Evolutionary conservation across 2,797 vertebrate genomes (phyloP).

Genomic region (Thamnophis elegans): DNA sequence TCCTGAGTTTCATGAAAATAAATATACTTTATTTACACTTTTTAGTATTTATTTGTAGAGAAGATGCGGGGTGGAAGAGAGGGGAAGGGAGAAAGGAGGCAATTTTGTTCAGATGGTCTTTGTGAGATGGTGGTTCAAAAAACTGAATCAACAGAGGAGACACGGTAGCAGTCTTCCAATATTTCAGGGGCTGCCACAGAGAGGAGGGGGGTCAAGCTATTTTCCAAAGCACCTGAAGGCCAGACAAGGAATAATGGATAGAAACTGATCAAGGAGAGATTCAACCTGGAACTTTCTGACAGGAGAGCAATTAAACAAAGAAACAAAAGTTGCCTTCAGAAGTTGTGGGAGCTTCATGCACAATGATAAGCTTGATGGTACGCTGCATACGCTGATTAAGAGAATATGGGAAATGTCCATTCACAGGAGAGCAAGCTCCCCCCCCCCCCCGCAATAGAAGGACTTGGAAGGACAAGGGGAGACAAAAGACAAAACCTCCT

Average conservation of each 20-base stretch:
- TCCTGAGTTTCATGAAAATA: not conserved
- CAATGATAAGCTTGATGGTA: slow-evolving; percentile 59
- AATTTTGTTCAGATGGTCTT: slow-evolving; percentile 63
- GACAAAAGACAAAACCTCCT: slow-evolving; percentile 29
- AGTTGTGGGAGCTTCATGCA: slow-evolving; percentile 1
- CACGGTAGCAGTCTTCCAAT: too few relatives aligned
- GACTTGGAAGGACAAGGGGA: slow-evolving; percentile 46
- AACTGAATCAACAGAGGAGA: slow-evolving; percentile 15
- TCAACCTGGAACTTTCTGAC: too few relatives aligned
- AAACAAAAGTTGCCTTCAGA: too few relatives aligned
- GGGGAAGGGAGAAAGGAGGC: not conserved
- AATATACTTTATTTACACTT: not conserved
- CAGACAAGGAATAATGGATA: too few relatives aligned
- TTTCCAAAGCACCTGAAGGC: too few relatives aligned
- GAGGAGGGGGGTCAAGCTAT: too few relatives aligned
- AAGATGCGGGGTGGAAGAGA: slow-evolving; percentile 21
- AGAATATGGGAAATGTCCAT: slow-evolving; percentile 61
- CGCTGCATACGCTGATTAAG: slow-evolving; percentile 67
- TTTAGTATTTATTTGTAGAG: too few relatives aligned
- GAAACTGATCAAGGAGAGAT: too few relatives aligned
- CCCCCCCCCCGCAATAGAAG: slow-evolving; percentile 44
- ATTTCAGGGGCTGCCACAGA: too few relatives aligned
- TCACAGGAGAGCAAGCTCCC: slow-evolving; percentile 67
- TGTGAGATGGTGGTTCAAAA: slow-evolving; percentile 63
- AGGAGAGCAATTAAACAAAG: too few relatives aligned